Percentiles rank a stretch among this genome's conserved stretches.
Evolutionary conservation across 1,140 invertebrate genomes (phyloP).

Genomic region (Gonatopus flavifemur): DNA sequence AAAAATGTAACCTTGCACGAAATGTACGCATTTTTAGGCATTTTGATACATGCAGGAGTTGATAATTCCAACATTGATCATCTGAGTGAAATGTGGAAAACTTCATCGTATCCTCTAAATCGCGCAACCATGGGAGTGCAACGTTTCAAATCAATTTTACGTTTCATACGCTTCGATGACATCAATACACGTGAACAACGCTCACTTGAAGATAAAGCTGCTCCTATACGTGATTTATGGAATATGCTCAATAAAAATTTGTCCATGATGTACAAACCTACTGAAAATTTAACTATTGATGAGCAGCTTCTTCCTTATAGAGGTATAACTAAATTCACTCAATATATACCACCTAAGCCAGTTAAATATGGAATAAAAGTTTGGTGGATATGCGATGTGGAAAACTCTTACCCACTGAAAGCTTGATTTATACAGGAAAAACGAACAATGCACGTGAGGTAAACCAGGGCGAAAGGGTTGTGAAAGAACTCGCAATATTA

Average conservation of each 20-base stretch:
- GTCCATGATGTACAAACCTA: conserved; percentile 20
- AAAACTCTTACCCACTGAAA: conserved; percentile 28
- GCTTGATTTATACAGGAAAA: conserved; percentile 35
- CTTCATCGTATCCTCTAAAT: conserved; percentile 26
- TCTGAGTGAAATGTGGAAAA: conserved; percentile 18
- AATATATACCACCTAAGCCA: conserved; percentile 53
- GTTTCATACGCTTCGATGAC: conserved; percentile 42
- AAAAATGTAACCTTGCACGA: conserved; percentile 10
- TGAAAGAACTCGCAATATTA: conserved; percentile 22
- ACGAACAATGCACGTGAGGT: conserved; percentile 17
- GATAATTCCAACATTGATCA: conserved; percentile 21
- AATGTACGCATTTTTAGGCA: conserved; percentile 20
- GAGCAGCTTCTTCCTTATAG: conserved; percentile 42
- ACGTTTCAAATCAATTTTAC: conserved; percentile 25
- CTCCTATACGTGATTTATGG: conserved; percentile 27
- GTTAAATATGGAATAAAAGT: conserved; percentile 56
- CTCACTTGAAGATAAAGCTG: conserved; percentile 27
- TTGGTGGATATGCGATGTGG: conserved; percentile 38
- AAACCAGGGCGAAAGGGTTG: conserved; percentile 19
- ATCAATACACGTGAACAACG: conserved; percentile 23
- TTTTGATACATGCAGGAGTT: conserved; percentile 17
- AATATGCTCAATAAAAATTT: conserved; percentile 19
- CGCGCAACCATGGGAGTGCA: conserved; percentile 26
- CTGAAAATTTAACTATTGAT: conserved; percentile 28
- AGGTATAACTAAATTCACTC: conserved; percentile 42